Evolutionary conservation across 35 echinoderm and acorn worm genomes (phyloP).

Genomic region (Apostichopus parvimensis): DNA sequence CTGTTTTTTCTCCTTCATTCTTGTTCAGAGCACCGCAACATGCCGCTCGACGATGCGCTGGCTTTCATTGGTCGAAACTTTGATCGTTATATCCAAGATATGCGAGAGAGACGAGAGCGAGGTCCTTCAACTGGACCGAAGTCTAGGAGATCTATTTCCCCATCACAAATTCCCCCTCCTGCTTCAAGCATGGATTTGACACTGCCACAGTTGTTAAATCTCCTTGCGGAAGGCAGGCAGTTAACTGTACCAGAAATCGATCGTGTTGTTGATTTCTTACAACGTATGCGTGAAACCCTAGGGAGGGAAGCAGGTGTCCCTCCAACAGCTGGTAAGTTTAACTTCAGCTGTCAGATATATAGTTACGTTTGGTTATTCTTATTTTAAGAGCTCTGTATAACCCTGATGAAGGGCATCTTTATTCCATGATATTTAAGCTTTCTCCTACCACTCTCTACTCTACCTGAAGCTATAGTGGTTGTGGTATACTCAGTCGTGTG

Average conservation of each 20-base stretch:
- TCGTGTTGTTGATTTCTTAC: conserved; percentile 82
- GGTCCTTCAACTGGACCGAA: conserved; percentile 13
- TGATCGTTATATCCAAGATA: conserved; percentile 92
- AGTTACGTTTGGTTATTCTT: too few relatives aligned
- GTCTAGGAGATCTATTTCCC: conserved; percentile 24
- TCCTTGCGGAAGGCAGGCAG: conserved; percentile 91
- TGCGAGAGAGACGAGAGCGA: conserved; percentile 60
- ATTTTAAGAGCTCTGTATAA: too few relatives aligned
- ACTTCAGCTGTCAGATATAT: too few relatives aligned
- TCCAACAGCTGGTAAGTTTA: conserved; percentile 25
- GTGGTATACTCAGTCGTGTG: too few relatives aligned
- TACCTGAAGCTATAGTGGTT: too few relatives aligned
- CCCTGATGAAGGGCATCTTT: too few relatives aligned
- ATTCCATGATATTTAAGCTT: too few relatives aligned
- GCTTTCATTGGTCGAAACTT: conserved; percentile 91
- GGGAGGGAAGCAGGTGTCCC: conserved; percentile 65
- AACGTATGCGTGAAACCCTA: conserved; percentile 76
- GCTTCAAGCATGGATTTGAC: conserved; percentile 70
- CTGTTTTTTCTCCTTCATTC: conserved; percentile 17
- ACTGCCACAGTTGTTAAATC: conserved; percentile 85
- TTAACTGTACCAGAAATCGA: conserved; percentile 81
- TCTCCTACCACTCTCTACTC: too few relatives aligned
- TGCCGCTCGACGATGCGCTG: conserved; percentile 97
- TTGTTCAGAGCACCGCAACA: conserved; percentile 95
- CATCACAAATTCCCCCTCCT: conserved; percentile 6